Conservation (phyloP, 2,113 vertebrate species). For the Rhinoderma darwinii region DNA sequence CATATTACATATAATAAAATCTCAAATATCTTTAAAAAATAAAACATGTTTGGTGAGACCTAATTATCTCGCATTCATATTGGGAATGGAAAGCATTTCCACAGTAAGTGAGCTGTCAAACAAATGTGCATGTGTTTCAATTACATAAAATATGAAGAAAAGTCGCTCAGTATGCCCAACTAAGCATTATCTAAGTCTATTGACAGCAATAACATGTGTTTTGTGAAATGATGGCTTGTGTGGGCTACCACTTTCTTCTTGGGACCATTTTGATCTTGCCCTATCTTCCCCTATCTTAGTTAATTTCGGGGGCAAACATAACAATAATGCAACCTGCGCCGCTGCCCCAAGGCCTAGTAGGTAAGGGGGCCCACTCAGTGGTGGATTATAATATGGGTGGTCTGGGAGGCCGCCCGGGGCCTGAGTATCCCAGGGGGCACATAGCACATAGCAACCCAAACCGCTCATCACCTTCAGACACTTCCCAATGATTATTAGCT, state of each 20-base stretch:
- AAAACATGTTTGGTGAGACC: slow-evolving; percentile 14
- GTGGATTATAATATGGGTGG: too few relatives aligned
- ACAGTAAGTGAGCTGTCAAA: neutral
- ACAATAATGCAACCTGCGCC: too few relatives aligned
- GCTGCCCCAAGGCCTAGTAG: too few relatives aligned
- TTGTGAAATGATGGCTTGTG: neutral
- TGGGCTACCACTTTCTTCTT: neutral
- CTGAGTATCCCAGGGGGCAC: too few relatives aligned
- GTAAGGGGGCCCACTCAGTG: too few relatives aligned
- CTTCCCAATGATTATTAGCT: too few relatives aligned
- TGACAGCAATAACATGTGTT: neutral
- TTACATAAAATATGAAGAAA: neutral
- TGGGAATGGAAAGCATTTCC: neutral
- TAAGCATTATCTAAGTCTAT: neutral
- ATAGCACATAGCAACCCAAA: too few relatives aligned
- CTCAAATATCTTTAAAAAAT: slow-evolving; percentile 18
- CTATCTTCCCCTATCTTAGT: neutral
- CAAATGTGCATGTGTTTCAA: neutral
- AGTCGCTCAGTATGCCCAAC: neutral
- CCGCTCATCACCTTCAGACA: too few relatives aligned
- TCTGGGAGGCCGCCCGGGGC: too few relatives aligned
- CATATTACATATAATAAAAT: slow-evolving; percentile 30
- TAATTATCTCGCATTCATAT: neutral
- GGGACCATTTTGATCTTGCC: neutral
- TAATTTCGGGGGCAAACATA: too few relatives aligned